phyloP scores from a whole-genome alignment of 1,140 invertebrate genomes.

The Sarcophaga bullata region DNA sequence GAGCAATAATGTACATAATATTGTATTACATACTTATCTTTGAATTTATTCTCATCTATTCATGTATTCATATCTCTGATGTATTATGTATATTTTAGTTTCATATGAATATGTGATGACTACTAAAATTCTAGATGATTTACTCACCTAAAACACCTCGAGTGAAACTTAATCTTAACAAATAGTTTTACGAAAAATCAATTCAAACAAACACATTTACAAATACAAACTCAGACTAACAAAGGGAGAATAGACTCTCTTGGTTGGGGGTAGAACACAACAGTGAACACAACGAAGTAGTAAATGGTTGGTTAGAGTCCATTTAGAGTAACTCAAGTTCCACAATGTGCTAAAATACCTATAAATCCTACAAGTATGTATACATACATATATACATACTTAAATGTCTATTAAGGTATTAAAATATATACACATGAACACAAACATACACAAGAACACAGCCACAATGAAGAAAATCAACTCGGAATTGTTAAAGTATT shows the following conservation, averaged over 20 bases:
- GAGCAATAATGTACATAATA: too few species aligned
- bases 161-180: constrained; percentile 31
- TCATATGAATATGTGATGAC: not conserved
- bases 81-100: not conserved
- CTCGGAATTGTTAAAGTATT: too few species aligned
- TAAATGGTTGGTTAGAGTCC: constrained; percentile 37
- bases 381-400: not conserved
- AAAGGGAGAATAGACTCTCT: too few species aligned
- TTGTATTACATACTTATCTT: not conserved
- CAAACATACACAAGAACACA: too few species aligned
- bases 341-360: constrained; percentile 7
- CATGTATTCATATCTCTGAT: not conserved
- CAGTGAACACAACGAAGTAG: not conserved
- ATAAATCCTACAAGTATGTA: not conserved
- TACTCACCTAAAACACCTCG: constrained; percentile 22
- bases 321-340: constrained; percentile 14
- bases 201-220: not conserved
- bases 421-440: too few species aligned
- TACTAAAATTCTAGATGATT: constrained; percentile 15
- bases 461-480: too few species aligned
- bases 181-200: constrained; percentile 23
- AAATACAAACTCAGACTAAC: not conserved
- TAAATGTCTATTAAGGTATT: too few species aligned
- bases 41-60: not conserved
- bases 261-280: not conserved